phyloP scores from a whole-genome alignment of 2,888 invertebrate genomes.

The Andricus curvator region DNA sequence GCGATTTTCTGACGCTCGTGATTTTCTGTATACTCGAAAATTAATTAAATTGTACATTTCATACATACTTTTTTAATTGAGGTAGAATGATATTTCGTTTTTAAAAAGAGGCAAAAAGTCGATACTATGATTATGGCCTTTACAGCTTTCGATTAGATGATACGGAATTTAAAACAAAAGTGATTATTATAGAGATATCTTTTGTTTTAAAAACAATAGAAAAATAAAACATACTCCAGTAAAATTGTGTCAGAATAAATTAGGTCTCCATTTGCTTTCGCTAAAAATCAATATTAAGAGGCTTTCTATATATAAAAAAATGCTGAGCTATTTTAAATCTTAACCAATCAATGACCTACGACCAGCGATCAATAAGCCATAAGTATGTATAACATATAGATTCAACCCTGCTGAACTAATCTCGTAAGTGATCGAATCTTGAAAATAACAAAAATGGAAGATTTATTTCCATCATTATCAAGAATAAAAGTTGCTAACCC shows the following conservation, averaged over 20 bases:
- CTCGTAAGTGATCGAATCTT: background rate
- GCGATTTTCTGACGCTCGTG: too few relatives aligned
- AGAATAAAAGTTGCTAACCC: background rate
- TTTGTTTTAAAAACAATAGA: background rate
- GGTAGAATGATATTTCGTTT: too few relatives aligned
- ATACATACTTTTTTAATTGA: too few relatives aligned
- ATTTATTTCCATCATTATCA: background rate
- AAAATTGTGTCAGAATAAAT: background rate
- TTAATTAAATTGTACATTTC: too few relatives aligned
- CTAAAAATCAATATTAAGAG: background rate
- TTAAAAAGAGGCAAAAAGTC: too few relatives aligned
- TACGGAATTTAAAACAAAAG: too few relatives aligned
- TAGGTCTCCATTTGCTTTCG: background rate
- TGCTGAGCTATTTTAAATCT: background rate
- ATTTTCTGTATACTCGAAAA: too few relatives aligned
- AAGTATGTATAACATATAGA: background rate
- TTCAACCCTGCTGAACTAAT: background rate
- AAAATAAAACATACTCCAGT: background rate
- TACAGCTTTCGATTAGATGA: too few relatives aligned
- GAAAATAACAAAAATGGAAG: background rate
- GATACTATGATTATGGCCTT: too few relatives aligned
- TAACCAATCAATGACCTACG: conserved; percentile 24
- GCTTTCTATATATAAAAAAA: conserved; percentile 1
- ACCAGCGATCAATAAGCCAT: background rate
- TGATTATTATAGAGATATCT: too few relatives aligned